Evolutionary conservation across 1,140 invertebrate genomes (phyloP).

Genomic region (Anadara kagoshimensis): DNA sequence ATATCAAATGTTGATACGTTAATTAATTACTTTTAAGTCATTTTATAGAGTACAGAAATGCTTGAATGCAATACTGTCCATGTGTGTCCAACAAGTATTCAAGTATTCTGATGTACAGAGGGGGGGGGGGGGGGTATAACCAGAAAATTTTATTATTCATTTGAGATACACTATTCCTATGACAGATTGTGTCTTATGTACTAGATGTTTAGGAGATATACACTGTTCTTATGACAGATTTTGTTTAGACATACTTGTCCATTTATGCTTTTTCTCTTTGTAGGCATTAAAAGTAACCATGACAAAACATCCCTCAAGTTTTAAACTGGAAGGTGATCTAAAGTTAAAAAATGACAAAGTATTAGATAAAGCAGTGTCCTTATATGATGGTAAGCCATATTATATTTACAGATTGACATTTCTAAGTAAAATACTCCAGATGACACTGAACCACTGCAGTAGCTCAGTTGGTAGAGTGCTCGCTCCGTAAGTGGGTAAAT

Average conservation of each 20-base stretch:
- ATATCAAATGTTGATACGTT: too few species aligned
- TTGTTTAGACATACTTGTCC: not conserved
- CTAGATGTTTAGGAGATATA: not conserved
- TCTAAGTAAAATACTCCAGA: not conserved
- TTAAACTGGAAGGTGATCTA: conserved; percentile 73
- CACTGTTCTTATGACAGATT: not conserved
- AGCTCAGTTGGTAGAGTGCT: not conserved
- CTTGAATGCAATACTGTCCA: too few species aligned
- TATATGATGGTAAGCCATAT: conserved; percentile 76
- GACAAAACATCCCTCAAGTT: conserved; percentile 79
- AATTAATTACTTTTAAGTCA: too few species aligned
- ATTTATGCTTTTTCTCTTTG: conserved; percentile 19
- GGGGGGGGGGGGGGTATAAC: too few species aligned
- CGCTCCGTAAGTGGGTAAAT: too few species aligned
- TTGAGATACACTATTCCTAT: too few species aligned
- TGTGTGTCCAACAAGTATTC: too few species aligned
- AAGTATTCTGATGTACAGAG: too few species aligned
- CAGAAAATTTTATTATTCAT: too few species aligned
- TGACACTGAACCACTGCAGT: not conserved
- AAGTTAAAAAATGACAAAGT: conserved; percentile 74
- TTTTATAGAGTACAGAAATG: too few species aligned
- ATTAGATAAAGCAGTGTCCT: conserved; percentile 61
- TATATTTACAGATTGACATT: not conserved
- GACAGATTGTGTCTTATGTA: not conserved
- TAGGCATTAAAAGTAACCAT: conserved; percentile 78